Evolutionary conservation across 2,113 vertebrate genomes (phyloP), one percentile per base, ranked within the genome.

Genomic region (Lepisosteus osseus): DNA sequence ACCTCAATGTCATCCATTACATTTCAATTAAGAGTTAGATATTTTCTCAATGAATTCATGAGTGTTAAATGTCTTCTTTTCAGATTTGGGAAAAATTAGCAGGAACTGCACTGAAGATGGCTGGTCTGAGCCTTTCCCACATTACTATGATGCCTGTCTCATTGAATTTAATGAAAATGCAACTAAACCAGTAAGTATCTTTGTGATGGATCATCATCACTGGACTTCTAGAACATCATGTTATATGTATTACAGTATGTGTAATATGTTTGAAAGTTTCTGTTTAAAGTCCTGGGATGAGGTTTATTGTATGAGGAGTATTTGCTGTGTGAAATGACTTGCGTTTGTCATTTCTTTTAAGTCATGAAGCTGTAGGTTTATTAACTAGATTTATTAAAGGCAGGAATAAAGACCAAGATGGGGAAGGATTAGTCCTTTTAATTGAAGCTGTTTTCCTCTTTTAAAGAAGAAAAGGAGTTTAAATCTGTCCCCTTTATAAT

Each of bases 71-170:
- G 44, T 41, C 73, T 2, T n/a, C 63, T 17, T 76, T 76, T 13
- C 82, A 94, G 94, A 87, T 69, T 71, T 86, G 79, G 94, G 93
- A 2, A 87, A 86, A 55, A 89, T 99, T 77, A 95, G 93, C 85
- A 92, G 97, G 56, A 99, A 99, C 82, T 99, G 97, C 76, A 99
- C 97, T 0, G 93, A 95, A 43, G 87, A 94, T 0, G 97, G 97
- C 76, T 99, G 97, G 97, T 95, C 97, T 0, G 97, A 99, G 54
- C 90, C 95, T 0, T 97, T 91, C 81, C 97, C 97, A 47, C 96
- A 98, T 72, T 99, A 99, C 56, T 87, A 92, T 0, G 96, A 98
- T 0, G 94, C 95, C 54, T 99, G 97, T 0, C 89, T 94, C 29
- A 29, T 51, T 51, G 47, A 51, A 64, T 91, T 91, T 43, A 91